Percentiles rank a stretch among this genome's conserved stretches.
Conservation (phyloP, 2,888 invertebrate genomes). For the Thumatha senex region DNA sequence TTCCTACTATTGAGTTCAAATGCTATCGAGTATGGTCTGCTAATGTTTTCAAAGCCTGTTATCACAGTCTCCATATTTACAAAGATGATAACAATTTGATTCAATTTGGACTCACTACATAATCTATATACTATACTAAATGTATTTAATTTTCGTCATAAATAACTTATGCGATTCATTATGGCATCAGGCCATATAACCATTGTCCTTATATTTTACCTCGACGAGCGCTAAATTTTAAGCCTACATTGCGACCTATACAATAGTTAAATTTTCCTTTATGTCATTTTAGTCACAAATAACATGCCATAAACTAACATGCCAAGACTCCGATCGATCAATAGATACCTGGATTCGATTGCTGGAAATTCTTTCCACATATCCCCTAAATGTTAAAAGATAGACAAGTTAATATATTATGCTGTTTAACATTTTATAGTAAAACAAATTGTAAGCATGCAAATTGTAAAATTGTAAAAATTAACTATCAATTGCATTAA, state of each 20-base stretch:
- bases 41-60: too few species aligned
- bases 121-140: too few species aligned
- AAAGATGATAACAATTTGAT: too few species aligned
- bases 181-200: background rate
- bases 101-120: too few species aligned
- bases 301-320: constrained; percentile 14
- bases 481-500: constrained; percentile 1
- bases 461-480: background rate
- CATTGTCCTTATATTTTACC: background rate
- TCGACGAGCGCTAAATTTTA: background rate
- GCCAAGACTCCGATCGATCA: constrained; percentile 27
- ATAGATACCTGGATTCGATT: constrained; percentile 60
- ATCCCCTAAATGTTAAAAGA: constrained; percentile 65
- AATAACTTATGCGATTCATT: too few species aligned
- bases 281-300: constrained; percentile 10
- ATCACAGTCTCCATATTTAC: too few species aligned
- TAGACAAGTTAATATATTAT: constrained; percentile 37
- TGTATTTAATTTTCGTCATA: too few species aligned
- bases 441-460: constrained; percentile 17
- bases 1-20: too few species aligned
- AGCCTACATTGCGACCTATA: background rate
- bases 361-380: constrained; percentile 54
- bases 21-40: too few species aligned
- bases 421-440: constrained; percentile 15
- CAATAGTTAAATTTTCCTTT: background rate